Evolutionary conservation across 2,888 invertebrate species (phyloP), one percentile per base, ranked within the genome.

Genomic region (Tetragnatha montana): DNA sequence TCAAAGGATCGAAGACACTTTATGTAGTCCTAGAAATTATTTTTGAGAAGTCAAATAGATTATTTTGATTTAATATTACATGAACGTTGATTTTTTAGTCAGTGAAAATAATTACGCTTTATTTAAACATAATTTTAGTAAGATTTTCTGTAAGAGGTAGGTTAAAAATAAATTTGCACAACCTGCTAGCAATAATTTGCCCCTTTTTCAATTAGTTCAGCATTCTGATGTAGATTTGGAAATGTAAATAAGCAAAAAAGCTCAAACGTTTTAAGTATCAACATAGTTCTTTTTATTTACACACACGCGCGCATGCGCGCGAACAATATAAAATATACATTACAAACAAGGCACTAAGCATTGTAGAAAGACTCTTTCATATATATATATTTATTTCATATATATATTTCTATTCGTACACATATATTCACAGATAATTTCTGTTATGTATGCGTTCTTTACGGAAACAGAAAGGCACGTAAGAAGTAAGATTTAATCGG

Each of bases 261-360:
- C 73, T 71, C 74, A n/a, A 73, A 50, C 14, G 51, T 73, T 82
- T 60, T n/a, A 49, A 21, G 73, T 17, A 60, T 68, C 60, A 71
- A 60, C 73, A 60, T 50, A 79, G 80, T 51, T 69, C 35, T 71
- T 76, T 78, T 47, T 74, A 35, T 74, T 73, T 75, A 81, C 50
- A 79, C 60, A 74, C 60, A 50, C 69, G 47, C 12, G 78, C 75
- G 49, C 49, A 71, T 51, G 71, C 60, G 21, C 79, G 76, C 76
- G 85, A 60, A 75, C 79, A 89, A 70, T 81, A 79, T 89, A 89
- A 79, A 85, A 85, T 73, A 81, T 85, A 81, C 84, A 79, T 81
- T 82, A 89, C 82, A 86, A 73, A 89, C 89, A 89, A 89, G 89
- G 86, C 89, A 89, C 89, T 89, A 89, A 49, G 78, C 79, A 60